Evolutionary conservation across 2,888 invertebrate species (phyloP), one percentile per base, ranked within the genome.

Genomic region (Criorhina ranunculi): DNA sequence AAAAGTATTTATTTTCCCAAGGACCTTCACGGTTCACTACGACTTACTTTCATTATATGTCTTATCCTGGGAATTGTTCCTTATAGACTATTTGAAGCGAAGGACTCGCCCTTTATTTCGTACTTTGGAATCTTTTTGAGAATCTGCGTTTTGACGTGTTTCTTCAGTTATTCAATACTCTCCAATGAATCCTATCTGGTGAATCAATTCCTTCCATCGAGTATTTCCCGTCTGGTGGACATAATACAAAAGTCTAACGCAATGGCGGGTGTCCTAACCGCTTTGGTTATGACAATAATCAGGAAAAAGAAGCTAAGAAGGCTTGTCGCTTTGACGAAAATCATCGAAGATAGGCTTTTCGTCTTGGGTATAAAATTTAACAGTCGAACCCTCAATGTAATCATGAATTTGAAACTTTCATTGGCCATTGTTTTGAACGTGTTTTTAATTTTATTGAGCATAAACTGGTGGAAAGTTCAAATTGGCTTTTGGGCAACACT

Each of bases 191-290:
- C 88, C 0, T 35, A 15, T 17, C 19, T 91, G 8, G 73, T 89
- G 51, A 72, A 86, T 0, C 83, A 88, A n/a, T 88, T 90, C n/a
- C 88, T 89, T 2, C 19, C 81, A 12, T 86, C 89, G 0, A 37
- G 88, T n/a, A 69, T 91, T 0, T 88, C 91, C 0, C 75, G 53
- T 0, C 33, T 89, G 1, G 89, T 89, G 0, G 89, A 88, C 59
- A 78, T 86, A 0, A 7, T 90, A 37, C 90, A 90, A 57, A 88
- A 88, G 40, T 86, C 88, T 24, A 90, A 89, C 42, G 88, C 88
- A 69, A 87, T 89, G 77, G 75, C 88, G 15, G 88, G 89, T 0
- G 83, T 90, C 0, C 9, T 88, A 1, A 12, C 81, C 1, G 86
- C 89, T 1, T 55, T 90, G 0, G 2, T 86, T 0, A 3, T 86